Base-by-base conservation (phyloP, 92 coral and sea anemone genomes). In the Palythoa grandis region DNA sequence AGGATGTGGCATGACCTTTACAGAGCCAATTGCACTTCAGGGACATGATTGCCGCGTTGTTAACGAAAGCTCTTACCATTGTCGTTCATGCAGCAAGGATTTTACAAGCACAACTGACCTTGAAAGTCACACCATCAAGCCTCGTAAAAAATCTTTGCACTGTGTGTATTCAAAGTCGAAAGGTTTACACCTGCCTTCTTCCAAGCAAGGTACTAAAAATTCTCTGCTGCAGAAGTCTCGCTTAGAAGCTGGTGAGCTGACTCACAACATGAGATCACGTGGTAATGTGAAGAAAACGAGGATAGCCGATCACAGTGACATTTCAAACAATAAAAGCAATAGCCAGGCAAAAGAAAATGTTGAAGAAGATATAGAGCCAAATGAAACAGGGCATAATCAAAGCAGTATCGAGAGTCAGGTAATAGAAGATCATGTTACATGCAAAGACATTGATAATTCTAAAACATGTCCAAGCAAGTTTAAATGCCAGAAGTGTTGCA, bases 241-340 rank as follows among this genome's bases (percentile, higher is more conserved):
- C 39, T 16, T 80, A 25, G 85, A 80, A 48, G 85, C 85, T 43
- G 85, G 85, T 22, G 85, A 65, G 13, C 43, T 80, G 57, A 63
- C 85, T 1, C 85, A 80, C 85, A 80, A 80, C 48, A 65, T 80
- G 74, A 52, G 85, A 80, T 70, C 74, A 22, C 74, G 23, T 66
- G 85, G 43, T 40, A 63, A 47, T 20, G 14, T 4, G 20, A 61
- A 60, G 29, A 63, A 63, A n/a, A 63, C 2, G 1, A n/a, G 35
- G 19, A 63, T 4, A 63, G n/a, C 7, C 3, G 10, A 29, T n/a
- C 8, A 16, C 12, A 23, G 19, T 52, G n/a, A 52, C 19, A 52
- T 23, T 24, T 24, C 66, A n/a, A 40, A 52, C 11, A 40, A 60
- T 2, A 52, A 20, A 29, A 25, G 16, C 35, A 24, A 75, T 29